Percentiles rank a stretch among this genome's conserved stretches.
Conservation (phyloP, 2,888 invertebrate species). For the Anorthoa munda region DNA sequence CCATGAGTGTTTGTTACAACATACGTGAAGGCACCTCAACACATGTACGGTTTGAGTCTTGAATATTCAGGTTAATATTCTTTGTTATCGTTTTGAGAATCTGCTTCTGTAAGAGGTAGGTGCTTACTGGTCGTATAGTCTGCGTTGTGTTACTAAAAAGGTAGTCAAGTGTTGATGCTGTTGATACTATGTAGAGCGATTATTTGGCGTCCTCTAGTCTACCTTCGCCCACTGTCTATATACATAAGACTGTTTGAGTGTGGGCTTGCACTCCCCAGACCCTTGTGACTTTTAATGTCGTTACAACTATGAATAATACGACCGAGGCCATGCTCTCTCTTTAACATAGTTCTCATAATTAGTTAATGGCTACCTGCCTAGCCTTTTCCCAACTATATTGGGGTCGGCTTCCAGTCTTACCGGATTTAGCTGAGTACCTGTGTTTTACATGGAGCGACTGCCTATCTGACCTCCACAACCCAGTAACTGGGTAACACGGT, state of each 20-base stretch:
- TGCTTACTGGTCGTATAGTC: constrained; percentile 2
- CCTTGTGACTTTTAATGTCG: not conserved
- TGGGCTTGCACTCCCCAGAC: constrained; percentile 11
- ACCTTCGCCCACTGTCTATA: constrained; percentile 22
- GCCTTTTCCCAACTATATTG: no score
- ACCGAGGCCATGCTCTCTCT: constrained; percentile 27
- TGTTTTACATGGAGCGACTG: no score
- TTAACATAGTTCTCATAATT: constrained; percentile 20
- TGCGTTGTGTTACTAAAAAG: constrained; percentile 13
- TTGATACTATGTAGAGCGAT: constrained; percentile 19
- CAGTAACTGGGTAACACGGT: no score
- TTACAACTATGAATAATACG: constrained; percentile 16
- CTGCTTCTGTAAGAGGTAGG: constrained; percentile 29
- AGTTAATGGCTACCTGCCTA: constrained; percentile 11
- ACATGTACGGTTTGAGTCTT: constrained; percentile 45
- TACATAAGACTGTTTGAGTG: constrained; percentile 18
- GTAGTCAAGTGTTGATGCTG: constrained; percentile 8
- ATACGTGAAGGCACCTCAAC: constrained; percentile 34
- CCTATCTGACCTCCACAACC: no score
- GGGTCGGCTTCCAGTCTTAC: no score
- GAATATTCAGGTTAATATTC: constrained; percentile 54
- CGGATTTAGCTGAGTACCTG: no score
- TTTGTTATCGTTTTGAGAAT: constrained; percentile 50
- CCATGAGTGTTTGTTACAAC: constrained; percentile 63
- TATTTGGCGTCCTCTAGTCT: not conserved